Percentiles rank a stretch among this genome's conserved stretches.
Evolutionary conservation across 2,888 invertebrate species (phyloP).

Genomic region (Acleris holmiana): DNA sequence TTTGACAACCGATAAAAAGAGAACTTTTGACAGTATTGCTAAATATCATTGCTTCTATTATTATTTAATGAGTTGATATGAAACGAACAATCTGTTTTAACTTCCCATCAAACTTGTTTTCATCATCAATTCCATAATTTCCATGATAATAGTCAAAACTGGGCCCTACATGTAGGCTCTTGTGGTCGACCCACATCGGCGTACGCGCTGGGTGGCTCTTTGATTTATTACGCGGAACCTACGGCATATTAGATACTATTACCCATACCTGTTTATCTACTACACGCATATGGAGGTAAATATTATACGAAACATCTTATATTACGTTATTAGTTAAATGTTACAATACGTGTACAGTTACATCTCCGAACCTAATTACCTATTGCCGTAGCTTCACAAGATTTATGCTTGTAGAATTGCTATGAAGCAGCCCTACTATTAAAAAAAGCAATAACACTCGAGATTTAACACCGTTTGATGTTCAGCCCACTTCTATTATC

Average conservation of each 20-base stretch:
- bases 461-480: slow-evolving; percentile 26
- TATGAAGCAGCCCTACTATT: slow-evolving; percentile 17
- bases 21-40: too few relatives aligned
- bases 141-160: slow-evolving; percentile 16
- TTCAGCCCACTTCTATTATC: slow-evolving; percentile 19
- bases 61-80: too few relatives aligned
- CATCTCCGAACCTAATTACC: slow-evolving; percentile 28
- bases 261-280: slow-evolving; percentile 45
- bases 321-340: slow-evolving; percentile 51
- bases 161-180: slow-evolving; percentile 17
- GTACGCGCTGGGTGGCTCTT: slow-evolving; percentile 53
- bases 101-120: not conserved
- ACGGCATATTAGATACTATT: slow-evolving; percentile 51
- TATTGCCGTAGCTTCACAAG: slow-evolving; percentile 33
- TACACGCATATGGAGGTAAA: slow-evolving; percentile 30
- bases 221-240: slow-evolving; percentile 53
- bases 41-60: too few relatives aligned
- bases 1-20: too few relatives aligned
- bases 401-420: slow-evolving; percentile 28
- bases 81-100: not conserved
- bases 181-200: slow-evolving; percentile 48
- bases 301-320: slow-evolving; percentile 46
- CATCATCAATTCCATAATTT: slow-evolving; percentile 6
- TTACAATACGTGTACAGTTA: slow-evolving; percentile 38
- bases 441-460: slow-evolving; percentile 10